These are phyloP conservation scores for Propithecus perrieri DNA, from an alignment of 2,797 vertebrate genomes.

Conservation along the genomic window DNA sequence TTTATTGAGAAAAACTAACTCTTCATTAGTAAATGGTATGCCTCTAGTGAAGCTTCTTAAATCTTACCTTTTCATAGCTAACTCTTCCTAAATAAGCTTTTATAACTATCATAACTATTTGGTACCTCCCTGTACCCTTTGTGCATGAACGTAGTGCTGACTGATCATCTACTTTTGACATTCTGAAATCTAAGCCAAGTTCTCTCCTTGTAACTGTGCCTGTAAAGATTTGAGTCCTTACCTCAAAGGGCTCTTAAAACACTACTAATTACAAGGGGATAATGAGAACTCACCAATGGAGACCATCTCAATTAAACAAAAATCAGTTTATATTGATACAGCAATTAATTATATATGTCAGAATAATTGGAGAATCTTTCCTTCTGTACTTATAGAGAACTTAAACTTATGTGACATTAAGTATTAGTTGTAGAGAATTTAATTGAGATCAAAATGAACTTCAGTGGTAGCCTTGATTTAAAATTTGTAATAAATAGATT, in stretches of 20 bases:
- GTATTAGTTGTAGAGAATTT: not conserved
- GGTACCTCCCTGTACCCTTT: not conserved
- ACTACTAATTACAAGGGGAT: not conserved
- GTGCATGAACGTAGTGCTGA: not conserved
- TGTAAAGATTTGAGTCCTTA: not conserved
- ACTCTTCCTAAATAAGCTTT: not conserved
- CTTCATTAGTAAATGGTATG: not conserved
- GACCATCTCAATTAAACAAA: not conserved
- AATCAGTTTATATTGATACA: not conserved
- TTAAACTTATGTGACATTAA: not conserved
- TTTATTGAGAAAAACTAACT: not conserved
- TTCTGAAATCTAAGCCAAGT: not conserved
- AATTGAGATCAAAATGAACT: not conserved
- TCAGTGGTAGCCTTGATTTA: not conserved
- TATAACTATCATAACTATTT: not conserved
- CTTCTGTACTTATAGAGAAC: not conserved
- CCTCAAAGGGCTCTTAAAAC: not conserved
- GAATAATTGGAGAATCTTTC: not conserved
- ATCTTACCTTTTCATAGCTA: not conserved
- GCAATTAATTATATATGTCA: not conserved
- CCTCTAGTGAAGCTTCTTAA: not conserved
- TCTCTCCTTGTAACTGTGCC: not conserved
- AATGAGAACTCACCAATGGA: conserved; percentile 14
- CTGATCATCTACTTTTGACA: not conserved
- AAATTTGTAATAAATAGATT: not conserved